Evolutionary conservation across 2,797 vertebrate genomes (phyloP), one percentile per base, ranked within the genome.

Genomic region (Eulemur coronatus): DNA sequence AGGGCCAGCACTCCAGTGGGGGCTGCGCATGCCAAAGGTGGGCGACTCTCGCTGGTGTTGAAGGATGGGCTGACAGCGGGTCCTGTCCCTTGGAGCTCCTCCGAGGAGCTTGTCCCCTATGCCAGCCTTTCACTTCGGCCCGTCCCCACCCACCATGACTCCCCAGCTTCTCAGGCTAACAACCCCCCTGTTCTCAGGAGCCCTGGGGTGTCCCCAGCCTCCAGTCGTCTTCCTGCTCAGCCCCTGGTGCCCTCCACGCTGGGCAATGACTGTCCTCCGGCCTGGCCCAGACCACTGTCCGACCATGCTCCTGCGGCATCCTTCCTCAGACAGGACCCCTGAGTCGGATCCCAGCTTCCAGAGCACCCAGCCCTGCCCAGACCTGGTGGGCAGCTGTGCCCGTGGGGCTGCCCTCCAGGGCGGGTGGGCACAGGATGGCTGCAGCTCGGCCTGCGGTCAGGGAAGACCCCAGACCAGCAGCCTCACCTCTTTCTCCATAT

Each of bases 61-160:
- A 1, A 55, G 52, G 67, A 1, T 1, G 4, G 41, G 11, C 12
- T 2, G 5, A 5, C 20, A 13, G 0, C 2, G 0, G 20, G 20
- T 43, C 67, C 46, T 67, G 18, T 38, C 33, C 46, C 2, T 1
- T 0, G 38, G 79, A n/a, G 65, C 78, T 15, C 43, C 55, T 35
- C 24, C 17, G 0, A 22, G 35, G 8, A 50, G 35, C 4, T 35
- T 35, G 12, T 57, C 33, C 57, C 48, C 22, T 10, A 0, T 24
- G 14, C 28, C 67, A 55, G 78, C 46, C 9, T 67, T 35, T 35
- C 43, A 38, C 26, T 33, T 13, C 1, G 5, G 1, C 6, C 67
- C 7, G 0, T 22, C 55, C n/a, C 0, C 11, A 1, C 50, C 43
- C 3, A 0, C 35, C 30, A 0, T 43, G 14, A 6, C 78, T 33